A percentile compares a stretch with the other conserved stretches of the same genome.
Evolutionary conservation across 2,113 vertebrate species (phyloP).

Genomic region (Rynchops niger): DNA sequence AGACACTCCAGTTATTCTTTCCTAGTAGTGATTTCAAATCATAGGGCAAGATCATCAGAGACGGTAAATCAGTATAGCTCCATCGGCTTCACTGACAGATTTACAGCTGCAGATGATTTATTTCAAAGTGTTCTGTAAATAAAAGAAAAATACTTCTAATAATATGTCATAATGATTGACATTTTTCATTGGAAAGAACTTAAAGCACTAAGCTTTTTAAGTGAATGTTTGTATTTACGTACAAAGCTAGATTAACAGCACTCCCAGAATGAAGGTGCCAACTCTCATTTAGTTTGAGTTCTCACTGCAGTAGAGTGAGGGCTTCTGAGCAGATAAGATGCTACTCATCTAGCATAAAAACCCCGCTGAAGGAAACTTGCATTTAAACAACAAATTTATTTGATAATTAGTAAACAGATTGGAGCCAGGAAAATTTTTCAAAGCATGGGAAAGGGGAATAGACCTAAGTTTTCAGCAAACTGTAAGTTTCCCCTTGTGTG

Average conservation of each 20-base stretch:
- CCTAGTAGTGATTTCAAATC: background rate
- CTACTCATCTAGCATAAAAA: background rate
- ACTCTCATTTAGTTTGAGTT: background rate
- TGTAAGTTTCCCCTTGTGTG: background rate
- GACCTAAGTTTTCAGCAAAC: background rate
- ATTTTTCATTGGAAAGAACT: background rate
- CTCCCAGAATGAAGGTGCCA: background rate
- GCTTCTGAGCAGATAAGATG: background rate
- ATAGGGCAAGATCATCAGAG: background rate
- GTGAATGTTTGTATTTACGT: background rate
- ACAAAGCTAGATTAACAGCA: background rate
- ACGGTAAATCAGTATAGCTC: background rate
- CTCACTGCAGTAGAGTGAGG: background rate
- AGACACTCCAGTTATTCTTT: background rate
- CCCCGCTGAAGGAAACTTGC: background rate
- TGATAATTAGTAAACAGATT: background rate
- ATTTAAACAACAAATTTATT: background rate
- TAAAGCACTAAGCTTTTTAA: background rate
- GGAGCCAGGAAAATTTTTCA: background rate
- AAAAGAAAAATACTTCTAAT: background rate
- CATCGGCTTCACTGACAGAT: background rate
- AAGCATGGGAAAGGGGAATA: background rate
- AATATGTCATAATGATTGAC: background rate
- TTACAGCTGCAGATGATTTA: background rate
- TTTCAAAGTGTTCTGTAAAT: conserved; percentile 13